Evolutionary conservation across 1,140 invertebrate genomes (phyloP), one percentile per base, ranked within the genome.

Genomic region (fruit fly (Drosophila melanogaster)): DNA sequence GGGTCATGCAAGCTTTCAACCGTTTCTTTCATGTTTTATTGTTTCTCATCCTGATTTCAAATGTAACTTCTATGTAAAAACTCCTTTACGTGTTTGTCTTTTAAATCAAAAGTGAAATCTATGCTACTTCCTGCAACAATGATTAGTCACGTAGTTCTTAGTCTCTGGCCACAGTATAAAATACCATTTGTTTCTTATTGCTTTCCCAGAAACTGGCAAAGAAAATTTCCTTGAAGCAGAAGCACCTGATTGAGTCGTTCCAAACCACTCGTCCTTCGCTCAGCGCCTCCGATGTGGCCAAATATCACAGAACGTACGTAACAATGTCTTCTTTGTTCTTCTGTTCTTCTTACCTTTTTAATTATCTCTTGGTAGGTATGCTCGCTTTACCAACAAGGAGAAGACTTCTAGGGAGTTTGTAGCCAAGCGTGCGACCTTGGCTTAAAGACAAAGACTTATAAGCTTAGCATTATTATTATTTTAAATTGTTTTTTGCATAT

Each of bases 281-380:
- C 6, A 51, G 49, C 15, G 30, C 49, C 49, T 51, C 49, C 30
- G 49, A 51, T 51, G 49, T 51, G 49, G 26, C 49, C 47, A 84
- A 89, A 67, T 92, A 92, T 61, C 86, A 91, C 47, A 91, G 80
- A 72, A 92, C 89, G 91, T 92, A 55, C 77, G 89, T 69, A 1
- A 5, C 10, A 6, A 6, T 35, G 14, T 7, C 4, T 2, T 35
- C 12, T 14, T 35, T 17, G 12, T 2, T 30, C 41, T 19, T 2
- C 0, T 15, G 19, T 24, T n/a, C n/a, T 7, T 46, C 51, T 1
- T 40, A 12, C 41, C 10, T 15, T 17, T 26, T 35, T 1, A 0
- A 33, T 35, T 15, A 26, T 62, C 57, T 51, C 15, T 2, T 41
- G 15, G 15, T 37, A 92, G 91, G 6, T 92, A 92, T 24, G 74